A percentile compares a stretch with the other conserved stretches of the same genome.
Conservation (phyloP, 1,140 invertebrate genomes). For the Daktulosphaira vitifoliae region DNA sequence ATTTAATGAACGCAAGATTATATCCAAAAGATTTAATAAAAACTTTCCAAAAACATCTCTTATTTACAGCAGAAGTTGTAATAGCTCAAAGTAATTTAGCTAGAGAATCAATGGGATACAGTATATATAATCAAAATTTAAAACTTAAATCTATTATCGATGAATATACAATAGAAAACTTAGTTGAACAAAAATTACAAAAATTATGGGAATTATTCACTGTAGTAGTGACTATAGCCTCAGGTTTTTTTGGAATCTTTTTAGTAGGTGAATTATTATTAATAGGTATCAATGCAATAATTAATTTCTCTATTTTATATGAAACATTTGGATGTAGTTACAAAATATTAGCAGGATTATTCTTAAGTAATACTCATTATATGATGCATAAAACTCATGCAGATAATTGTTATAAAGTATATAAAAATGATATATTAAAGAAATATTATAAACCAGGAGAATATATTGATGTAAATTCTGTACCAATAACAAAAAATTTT, state of each 20-base stretch:
- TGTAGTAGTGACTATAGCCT: not conserved
- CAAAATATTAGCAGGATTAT: not conserved
- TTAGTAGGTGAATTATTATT: not conserved
- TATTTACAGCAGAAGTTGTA: not conserved
- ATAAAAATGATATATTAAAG: too few species aligned
- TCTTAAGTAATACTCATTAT: not conserved
- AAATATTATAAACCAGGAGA: too few species aligned
- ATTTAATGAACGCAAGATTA: not conserved
- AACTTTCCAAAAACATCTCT: not conserved
- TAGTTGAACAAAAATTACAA: not conserved
- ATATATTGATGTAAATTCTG: too few species aligned
- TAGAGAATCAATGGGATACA: not conserved
- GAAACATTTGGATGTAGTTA: not conserved
- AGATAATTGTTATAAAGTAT: too few species aligned
- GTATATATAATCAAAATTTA: not conserved
- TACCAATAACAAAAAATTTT: too few species aligned
- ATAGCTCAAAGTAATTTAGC: not conserved
- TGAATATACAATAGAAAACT: not conserved
- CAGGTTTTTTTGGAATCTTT: not conserved
- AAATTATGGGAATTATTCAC: not conserved
- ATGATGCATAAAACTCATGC: not conserved
- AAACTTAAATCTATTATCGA: not conserved
- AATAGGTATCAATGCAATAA: not conserved
- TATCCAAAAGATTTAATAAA: not conserved
- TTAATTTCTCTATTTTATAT: not conserved